Evolutionary conservation across 92 coral and sea anemone species (phyloP).

Genomic region (Umimayanthus kanabou): DNA sequence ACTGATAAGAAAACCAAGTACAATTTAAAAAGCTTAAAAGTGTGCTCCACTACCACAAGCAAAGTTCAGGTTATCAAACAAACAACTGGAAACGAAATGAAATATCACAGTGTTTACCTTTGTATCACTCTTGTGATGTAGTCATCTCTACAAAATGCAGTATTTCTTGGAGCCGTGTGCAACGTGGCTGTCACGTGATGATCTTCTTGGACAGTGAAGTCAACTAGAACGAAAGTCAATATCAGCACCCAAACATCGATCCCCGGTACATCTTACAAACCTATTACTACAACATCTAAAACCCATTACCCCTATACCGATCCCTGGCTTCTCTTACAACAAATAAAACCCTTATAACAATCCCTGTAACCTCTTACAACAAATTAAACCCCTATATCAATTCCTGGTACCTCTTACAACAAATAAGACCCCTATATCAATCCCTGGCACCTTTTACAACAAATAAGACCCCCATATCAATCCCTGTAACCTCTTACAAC

Average conservation of each 20-base stretch:
- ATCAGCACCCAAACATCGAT: neutral
- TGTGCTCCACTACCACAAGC: neutral
- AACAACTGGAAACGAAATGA: neutral
- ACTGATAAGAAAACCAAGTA: neutral
- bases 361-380: neutral
- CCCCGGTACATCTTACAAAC: neutral
- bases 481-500: too few species aligned
- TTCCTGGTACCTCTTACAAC: neutral
- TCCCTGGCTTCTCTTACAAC: neutral
- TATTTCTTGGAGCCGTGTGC: conserved; percentile 82
- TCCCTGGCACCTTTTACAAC: neutral
- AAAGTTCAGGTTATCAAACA: neutral
- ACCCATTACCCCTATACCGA: neutral
- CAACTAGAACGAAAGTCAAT: conserved; percentile 60
- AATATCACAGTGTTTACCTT: conserved; percentile 54
- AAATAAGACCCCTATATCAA: neutral
- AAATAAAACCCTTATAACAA: neutral
- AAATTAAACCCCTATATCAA: neutral
- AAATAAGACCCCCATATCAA: too few species aligned
- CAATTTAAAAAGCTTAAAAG: neutral
- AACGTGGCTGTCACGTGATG: conserved; percentile 73
- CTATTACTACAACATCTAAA: neutral
- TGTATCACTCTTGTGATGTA: conserved; percentile 91
- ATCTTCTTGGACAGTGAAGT: conserved; percentile 77
- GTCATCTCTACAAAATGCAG: conserved; percentile 83